These are phyloP conservation scores for Harlomillsia oculata DNA, from an alignment of 1,140 invertebrate species.

Conservation along the genomic window DNA sequence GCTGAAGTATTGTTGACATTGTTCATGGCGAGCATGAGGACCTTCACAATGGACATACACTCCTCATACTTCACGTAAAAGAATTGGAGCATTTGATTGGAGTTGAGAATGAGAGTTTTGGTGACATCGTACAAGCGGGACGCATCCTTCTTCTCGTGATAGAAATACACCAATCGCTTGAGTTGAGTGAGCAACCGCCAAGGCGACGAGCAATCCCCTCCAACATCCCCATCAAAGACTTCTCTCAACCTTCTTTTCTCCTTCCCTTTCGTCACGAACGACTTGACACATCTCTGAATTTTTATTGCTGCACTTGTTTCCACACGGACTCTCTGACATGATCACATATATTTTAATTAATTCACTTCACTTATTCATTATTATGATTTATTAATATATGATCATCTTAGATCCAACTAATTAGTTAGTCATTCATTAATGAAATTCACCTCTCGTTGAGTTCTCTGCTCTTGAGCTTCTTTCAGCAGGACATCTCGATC, in stretches of 20 bases:
- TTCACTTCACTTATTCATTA: not conserved
- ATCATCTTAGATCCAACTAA: not conserved
- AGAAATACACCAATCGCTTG: constrained; percentile 8
- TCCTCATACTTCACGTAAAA: not conserved
- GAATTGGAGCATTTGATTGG: not conserved
- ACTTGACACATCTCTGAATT: constrained; percentile 69
- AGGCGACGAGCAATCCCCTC: not conserved
- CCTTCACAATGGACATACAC: not conserved
- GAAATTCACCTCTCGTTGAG: constrained; percentile 64
- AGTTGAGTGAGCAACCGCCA: constrained; percentile 1
- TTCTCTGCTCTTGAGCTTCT: constrained; percentile 68
- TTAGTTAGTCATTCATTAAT: not conserved
- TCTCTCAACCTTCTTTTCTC: not conserved
- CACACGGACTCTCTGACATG: constrained; percentile 54
- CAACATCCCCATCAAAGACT: not conserved
- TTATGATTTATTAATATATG: not conserved
- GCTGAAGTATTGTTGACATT: not conserved
- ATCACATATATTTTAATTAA: constrained; percentile 17
- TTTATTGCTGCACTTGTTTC: constrained; percentile 57
- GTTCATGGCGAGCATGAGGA: not conserved
- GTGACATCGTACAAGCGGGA: not conserved
- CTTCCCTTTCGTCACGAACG: constrained; percentile 42
- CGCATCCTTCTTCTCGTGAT: not conserved
- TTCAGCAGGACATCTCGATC: constrained; percentile 65
- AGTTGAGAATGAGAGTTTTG: not conserved